A percentile compares a stretch with the other conserved stretches of the same genome.
Evolutionary conservation across 1,140 invertebrate species (phyloP).

Genomic region (Procambarus virginalis): DNA sequence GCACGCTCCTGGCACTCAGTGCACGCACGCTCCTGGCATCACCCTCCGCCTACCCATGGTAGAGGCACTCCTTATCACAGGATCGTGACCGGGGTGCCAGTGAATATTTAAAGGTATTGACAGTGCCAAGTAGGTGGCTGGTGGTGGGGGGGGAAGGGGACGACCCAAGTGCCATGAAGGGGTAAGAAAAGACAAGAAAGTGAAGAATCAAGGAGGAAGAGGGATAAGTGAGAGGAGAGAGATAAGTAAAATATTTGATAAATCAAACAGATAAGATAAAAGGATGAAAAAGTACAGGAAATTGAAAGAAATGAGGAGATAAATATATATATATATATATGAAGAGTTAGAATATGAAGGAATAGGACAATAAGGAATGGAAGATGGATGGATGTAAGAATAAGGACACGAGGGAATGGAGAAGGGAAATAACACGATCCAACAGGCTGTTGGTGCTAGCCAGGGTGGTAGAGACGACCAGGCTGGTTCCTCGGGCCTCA

Average conservation of each 20-base stretch:
- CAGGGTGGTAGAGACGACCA: too few species aligned
- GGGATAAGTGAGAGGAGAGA: neutral
- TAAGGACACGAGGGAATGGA: neutral
- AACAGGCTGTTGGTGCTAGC: too few species aligned
- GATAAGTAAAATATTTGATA: neutral
- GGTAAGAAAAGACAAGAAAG: neutral
- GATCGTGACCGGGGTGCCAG: neutral
- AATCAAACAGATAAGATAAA: neutral
- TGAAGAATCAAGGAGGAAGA: neutral
- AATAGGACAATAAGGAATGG: neutral
- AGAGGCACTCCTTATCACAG: neutral
- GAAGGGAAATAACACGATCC: too few species aligned
- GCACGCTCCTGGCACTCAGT: neutral
- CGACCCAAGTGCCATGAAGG: neutral
- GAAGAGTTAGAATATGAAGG: neutral
- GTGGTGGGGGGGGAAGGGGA: neutral
- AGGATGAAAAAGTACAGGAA: neutral
- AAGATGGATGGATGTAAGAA: neutral
- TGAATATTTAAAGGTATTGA: conserved; percentile 1
- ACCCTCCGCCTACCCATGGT: neutral
- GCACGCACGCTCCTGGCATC: neutral
- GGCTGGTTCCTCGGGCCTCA: too few species aligned
- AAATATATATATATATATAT: too few species aligned
- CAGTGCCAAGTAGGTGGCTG: neutral
- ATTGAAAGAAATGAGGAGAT: too few species aligned